Percentiles rank a stretch among this genome's conserved stretches.
Conservation (phyloP, 2,113 vertebrate genomes). For the Paramisgurnus dabryanus region DNA sequence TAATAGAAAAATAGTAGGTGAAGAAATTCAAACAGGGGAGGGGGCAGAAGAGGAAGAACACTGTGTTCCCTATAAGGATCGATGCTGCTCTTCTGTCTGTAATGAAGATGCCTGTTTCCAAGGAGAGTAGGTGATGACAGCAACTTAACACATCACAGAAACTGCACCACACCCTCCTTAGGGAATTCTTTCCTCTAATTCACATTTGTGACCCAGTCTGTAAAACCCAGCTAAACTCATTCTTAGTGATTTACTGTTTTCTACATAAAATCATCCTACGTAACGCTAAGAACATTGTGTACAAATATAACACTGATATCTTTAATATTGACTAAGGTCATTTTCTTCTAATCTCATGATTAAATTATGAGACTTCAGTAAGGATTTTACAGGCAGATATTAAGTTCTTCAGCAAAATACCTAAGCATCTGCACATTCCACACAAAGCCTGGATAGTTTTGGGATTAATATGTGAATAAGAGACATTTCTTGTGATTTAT, state of each 20-base stretch:
- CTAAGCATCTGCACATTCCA: not conserved
- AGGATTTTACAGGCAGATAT: not conserved
- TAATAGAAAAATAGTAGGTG: not conserved
- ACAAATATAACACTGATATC: too few species aligned
- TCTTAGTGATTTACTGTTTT: too few species aligned
- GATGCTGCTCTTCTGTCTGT: not conserved
- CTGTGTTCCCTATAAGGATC: not conserved
- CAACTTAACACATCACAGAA: not conserved
- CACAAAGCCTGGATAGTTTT: not conserved
- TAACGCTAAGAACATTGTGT: too few species aligned
- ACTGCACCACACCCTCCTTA: not conserved
- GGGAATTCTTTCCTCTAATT: constrained; percentile 8
- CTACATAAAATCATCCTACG: too few species aligned
- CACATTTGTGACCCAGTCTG: not conserved
- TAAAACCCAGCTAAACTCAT: too few species aligned
- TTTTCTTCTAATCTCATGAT: too few species aligned
- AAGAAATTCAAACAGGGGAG: not conserved
- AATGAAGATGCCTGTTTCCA: constrained; percentile 14
- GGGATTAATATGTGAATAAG: not conserved
- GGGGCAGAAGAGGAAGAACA: not conserved
- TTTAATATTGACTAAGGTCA: too few species aligned
- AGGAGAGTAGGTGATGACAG: constrained; percentile 17
- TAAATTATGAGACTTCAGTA: too few species aligned
- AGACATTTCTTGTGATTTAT: not conserved
- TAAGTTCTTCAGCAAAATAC: not conserved